phyloP scores from a whole-genome alignment of 2,113 vertebrate species.

The Thalassarche chlororhynchos region DNA sequence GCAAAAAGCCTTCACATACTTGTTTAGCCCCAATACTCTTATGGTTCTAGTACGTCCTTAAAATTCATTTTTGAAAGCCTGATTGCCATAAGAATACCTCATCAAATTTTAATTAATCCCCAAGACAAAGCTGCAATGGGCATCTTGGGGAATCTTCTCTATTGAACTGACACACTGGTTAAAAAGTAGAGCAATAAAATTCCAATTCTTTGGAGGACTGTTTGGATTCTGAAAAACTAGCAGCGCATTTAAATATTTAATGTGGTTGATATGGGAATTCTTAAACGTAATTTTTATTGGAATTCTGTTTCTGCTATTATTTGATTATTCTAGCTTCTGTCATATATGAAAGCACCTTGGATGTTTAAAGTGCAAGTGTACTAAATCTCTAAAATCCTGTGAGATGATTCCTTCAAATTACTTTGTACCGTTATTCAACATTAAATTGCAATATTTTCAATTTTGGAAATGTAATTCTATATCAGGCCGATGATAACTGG shows the following conservation, averaged over 20 bases:
- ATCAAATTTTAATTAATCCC: slow-evolving; percentile 37
- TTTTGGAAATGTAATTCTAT: not conserved
- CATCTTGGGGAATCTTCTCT: not conserved
- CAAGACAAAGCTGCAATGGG: not conserved
- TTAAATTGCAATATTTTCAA: not conserved
- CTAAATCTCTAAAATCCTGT: not conserved
- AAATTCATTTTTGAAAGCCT: not conserved
- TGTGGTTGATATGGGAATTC: not conserved
- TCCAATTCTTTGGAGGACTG: not conserved
- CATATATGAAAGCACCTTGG: not conserved
- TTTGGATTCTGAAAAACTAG: not conserved
- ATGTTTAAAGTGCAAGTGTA: not conserved
- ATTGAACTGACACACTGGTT: not conserved
- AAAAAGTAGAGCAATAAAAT: slow-evolving; percentile 9
- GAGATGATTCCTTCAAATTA: not conserved
- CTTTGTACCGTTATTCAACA: not conserved
- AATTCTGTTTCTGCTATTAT: not conserved
- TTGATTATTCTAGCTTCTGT: not conserved
- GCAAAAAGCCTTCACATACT: not conserved
- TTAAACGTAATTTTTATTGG: not conserved
- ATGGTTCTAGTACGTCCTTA: not conserved
- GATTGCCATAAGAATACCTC: not conserved
- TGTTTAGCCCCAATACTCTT: not conserved
- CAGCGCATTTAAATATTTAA: not conserved
- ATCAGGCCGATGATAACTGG: not conserved